phyloP scores from a whole-genome alignment of 2,888 invertebrate genomes.

The Hypsopygia costalis region DNA sequence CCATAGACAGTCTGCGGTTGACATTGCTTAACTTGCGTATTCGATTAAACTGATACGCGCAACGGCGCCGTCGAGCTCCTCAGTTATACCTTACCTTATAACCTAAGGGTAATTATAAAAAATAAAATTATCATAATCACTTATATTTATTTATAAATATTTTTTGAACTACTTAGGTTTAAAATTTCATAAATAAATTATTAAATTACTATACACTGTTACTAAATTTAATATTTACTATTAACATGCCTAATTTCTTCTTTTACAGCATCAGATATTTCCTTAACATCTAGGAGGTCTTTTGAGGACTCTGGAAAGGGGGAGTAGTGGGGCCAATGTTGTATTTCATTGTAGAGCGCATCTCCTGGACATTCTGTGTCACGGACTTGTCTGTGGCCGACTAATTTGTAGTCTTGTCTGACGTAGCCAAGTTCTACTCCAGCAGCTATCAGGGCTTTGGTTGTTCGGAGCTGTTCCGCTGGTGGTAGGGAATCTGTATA shows the following conservation, averaged over 20 bases:
- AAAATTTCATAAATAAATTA: too few species aligned
- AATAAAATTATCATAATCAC: too few species aligned
- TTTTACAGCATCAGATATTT: slow-evolving; percentile 28
- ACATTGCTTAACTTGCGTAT: too few species aligned
- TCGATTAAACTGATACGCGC: too few species aligned
- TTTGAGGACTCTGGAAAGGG: slow-evolving; percentile 35
- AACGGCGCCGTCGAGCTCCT: too few species aligned
- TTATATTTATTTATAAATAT: too few species aligned
- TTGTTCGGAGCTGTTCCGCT: slow-evolving; percentile 76
- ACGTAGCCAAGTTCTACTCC: slow-evolving; percentile 83
- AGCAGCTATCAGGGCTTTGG: slow-evolving; percentile 79
- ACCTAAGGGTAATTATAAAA: too few species aligned
- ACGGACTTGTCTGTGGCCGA: slow-evolving; percentile 77
- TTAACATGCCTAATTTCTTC: slow-evolving; percentile 12
- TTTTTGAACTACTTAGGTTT: too few species aligned
- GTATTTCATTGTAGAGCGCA: slow-evolving; percentile 79
- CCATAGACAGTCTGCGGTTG: too few species aligned
- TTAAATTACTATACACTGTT: too few species aligned
- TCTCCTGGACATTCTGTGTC: slow-evolving; percentile 84
- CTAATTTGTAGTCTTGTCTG: slow-evolving; percentile 73
- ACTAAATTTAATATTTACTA: too few species aligned
- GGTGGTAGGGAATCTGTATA: slow-evolving; percentile 79
- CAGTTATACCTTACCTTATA: too few species aligned
- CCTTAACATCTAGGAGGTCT: slow-evolving; percentile 36
- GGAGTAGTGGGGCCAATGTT: slow-evolving; percentile 79